These are phyloP conservation scores for Larimichthys polyactis DNA, from an alignment of 2,113 vertebrate species.

Conservation along the genomic window DNA sequence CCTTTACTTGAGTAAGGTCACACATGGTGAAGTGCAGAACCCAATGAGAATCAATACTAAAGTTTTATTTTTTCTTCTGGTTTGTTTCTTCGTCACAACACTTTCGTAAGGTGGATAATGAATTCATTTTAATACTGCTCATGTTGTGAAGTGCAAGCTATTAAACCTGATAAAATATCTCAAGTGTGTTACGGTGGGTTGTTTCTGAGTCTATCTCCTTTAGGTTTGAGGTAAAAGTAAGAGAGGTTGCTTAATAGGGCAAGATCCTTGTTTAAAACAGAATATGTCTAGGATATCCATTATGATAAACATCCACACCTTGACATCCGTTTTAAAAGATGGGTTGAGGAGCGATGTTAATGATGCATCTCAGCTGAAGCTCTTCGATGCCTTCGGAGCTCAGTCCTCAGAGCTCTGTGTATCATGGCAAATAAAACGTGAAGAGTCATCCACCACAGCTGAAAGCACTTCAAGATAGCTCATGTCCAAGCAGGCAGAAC, in stretches of 20 bases:
- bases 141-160: not conserved
- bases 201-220: not conserved
- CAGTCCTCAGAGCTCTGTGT: not conserved
- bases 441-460: constrained; percentile 38
- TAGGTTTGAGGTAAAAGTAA: not conserved
- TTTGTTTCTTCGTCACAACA: not conserved
- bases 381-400: not conserved
- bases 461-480: constrained; percentile 18
- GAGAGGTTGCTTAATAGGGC: too few relatives aligned
- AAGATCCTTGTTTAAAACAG: not conserved
- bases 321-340: constrained; percentile 18
- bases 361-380: constrained; percentile 1
- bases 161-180: not conserved
- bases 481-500: constrained; percentile 50
- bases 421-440: constrained; percentile 28
- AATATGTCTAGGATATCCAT: not conserved
- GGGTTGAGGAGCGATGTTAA: constrained; percentile 1
- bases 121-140: not conserved
- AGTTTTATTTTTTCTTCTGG: not conserved
- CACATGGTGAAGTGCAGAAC: too few relatives aligned
- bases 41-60: not conserved
- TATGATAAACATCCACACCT: not conserved
- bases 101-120: not conserved
- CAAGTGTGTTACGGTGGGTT: not conserved
- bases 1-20: not conserved